phyloP scores from a whole-genome alignment of 2,888 invertebrate genomes.

The Aromia moschata region DNA sequence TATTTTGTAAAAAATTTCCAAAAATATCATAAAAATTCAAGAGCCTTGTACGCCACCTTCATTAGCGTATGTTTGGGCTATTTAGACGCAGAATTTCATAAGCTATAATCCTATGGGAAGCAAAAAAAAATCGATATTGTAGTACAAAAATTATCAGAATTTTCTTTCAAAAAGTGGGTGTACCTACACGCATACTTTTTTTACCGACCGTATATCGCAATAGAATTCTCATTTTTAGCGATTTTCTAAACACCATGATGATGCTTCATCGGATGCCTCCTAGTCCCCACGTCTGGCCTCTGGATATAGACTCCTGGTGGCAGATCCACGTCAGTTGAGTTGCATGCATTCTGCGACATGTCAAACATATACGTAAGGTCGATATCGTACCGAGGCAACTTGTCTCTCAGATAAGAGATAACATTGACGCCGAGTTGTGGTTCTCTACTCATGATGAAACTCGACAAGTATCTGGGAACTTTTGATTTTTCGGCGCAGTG shows the following conservation, averaged over 20 bases:
- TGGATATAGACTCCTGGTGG: slow-evolving; percentile 53
- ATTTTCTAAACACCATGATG: slow-evolving; percentile 58
- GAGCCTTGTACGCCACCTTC: too few species aligned
- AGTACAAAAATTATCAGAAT: too few species aligned
- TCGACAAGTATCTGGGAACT: slow-evolving; percentile 82
- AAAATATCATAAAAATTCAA: too few species aligned
- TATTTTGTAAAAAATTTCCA: too few species aligned
- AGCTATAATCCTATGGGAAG: too few species aligned
- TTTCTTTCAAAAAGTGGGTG: too few species aligned
- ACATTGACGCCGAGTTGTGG: slow-evolving; percentile 72
- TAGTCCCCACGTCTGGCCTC: slow-evolving; percentile 47
- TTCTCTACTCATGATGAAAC: slow-evolving; percentile 79
- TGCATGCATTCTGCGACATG: slow-evolving; percentile 78
- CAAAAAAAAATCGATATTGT: too few species aligned
- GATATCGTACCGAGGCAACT: slow-evolving; percentile 83
- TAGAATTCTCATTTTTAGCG: too few species aligned
- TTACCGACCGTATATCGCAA: too few species aligned
- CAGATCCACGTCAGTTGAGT: slow-evolving; percentile 59
- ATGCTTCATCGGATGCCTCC: slow-evolving; percentile 64
- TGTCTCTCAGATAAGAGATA: slow-evolving; percentile 79
- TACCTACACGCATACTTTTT: too few species aligned
- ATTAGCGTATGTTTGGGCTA: too few species aligned
- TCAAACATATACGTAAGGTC: slow-evolving; percentile 85
- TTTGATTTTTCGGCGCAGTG: slow-evolving; percentile 87
- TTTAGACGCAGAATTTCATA: too few species aligned